Evolutionary conservation across 1,140 invertebrate species (phyloP), one percentile per base, ranked within the genome.

Genomic region (Musca domestica): DNA sequence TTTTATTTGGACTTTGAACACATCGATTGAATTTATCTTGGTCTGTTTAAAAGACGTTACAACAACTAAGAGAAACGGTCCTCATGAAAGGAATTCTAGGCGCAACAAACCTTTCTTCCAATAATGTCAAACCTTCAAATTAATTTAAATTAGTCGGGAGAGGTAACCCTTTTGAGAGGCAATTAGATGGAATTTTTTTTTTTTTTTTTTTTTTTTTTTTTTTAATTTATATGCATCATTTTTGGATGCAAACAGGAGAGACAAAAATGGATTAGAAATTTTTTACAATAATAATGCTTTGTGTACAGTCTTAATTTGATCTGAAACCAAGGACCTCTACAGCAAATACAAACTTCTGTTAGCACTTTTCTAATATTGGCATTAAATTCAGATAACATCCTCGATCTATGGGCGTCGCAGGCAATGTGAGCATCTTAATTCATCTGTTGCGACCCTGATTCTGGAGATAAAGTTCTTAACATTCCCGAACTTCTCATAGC

Each of bases 31-130:
- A n/a, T n/a, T n/a, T n/a, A n/a, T n/a, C n/a, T n/a, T n/a, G n/a
- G n/a, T n/a, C n/a, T n/a, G n/a, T n/a, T n/a, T n/a, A n/a, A n/a
- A n/a, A n/a, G n/a, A n/a, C n/a, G n/a, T n/a, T n/a, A n/a, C n/a
- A n/a, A 56, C 34, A 67, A n/a, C 66, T 25, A 12, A 56, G 30
- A 19, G 66, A 34, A 41, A 67, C 14, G n/a, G 41, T 67, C 41
- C 49, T 34, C 66, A 56, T 54, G 30, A 67, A 67, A 41, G 66
- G 66, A 19, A 67, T 30, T 52, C 66, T 27, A 4, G 66, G 49
- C 2, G 20, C 20, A 9, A 67, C 66, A 19, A 67, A 67, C 12
- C 51, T 15, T 56, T 52, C 49, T 56, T 67, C 49, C 14, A 67
- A 23, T 25, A 47, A 17, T 4, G 64, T 66, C 5, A 66, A 34